Base-by-base conservation (phyloP, 2,888 invertebrate genomes). In the Polylopha cassiicola region DNA sequence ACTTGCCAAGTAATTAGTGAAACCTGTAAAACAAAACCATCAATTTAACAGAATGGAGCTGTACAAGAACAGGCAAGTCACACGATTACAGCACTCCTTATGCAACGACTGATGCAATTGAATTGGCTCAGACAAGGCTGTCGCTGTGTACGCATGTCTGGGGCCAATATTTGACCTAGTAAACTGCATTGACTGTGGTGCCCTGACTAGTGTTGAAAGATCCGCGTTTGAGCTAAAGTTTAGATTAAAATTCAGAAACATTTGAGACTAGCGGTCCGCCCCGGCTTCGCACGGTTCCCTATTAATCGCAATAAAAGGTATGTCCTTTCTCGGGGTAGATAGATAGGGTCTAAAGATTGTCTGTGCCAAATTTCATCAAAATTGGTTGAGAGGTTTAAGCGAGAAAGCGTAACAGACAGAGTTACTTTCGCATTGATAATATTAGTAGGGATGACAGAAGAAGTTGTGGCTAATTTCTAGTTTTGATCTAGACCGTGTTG, bases 91-190 rank as follows among this genome's bases (percentile, higher is more conserved):
- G 42, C 47, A 50, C 30, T 34, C 33, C 39, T 61, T 74, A 71
- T 62, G 71, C 62, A 76, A 74, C 34, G 29, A 41, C 48, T 73
- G 73, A 74, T 68, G 73, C 64, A 74, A 74, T 60, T 54, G 62
- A 56, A 54, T 59, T 55, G 63, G 62, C 53, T 47, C 34, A 56
- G 41, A 48, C 60, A 67, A 69, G 63, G 65, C 63, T 58, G 59
- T 61, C 59, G 60, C 62, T 61, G 60, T 65, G 59, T 62, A 64
- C 59, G 56, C 48, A 43, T 53, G 65, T 62, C 61, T 56, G 59
- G 51, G 55, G 54, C 64, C 65, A 65, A 68, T 61, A 59, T 67
- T 58, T 73, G 77, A 78, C 78, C 79, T 54, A 77, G 62, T 75
- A 70, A 38, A 65, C 69, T 55, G 52, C 53, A 47, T 64, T 66